Percentiles rank a stretch among this genome's conserved stretches.
These are phyloP conservation scores for Drosophila serrata DNA, from an alignment of 1,140 invertebrate genomes.

Conservation along the genomic window DNA sequence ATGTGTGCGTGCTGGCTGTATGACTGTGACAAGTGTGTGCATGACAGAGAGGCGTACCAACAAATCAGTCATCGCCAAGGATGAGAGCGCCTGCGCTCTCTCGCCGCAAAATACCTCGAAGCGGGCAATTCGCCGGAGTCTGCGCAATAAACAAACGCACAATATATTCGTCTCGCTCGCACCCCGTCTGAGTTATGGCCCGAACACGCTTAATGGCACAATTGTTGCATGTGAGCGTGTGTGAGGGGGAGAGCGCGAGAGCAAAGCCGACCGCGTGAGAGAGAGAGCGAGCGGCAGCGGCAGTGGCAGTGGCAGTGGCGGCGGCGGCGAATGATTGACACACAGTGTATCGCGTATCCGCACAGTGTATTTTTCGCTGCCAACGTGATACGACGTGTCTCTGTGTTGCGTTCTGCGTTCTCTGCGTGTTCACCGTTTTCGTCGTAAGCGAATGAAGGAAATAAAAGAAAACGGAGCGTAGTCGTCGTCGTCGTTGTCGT, in stretches of 20 bases:
- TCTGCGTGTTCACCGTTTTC: slow-evolving; percentile 54
- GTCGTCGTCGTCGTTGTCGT: slow-evolving; percentile 22
- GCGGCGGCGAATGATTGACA: slow-evolving; percentile 79
- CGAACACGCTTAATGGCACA: slow-evolving; percentile 78
- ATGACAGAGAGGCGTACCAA: slow-evolving; percentile 85
- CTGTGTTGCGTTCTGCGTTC: slow-evolving; percentile 52
- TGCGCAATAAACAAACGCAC: slow-evolving; percentile 34
- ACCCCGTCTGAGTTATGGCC: slow-evolving; percentile 62
- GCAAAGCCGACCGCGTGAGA: slow-evolving; percentile 4
- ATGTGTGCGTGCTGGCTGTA: neutral
- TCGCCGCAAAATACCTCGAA: slow-evolving; percentile 17
- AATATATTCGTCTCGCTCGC: slow-evolving; percentile 40
- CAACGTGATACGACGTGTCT: slow-evolving; percentile 85
- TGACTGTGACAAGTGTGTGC: slow-evolving; percentile 77
- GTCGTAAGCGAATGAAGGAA: slow-evolving; percentile 29
- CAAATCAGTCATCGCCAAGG: slow-evolving; percentile 81
- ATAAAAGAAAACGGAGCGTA: slow-evolving; percentile 31
- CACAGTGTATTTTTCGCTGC: slow-evolving; percentile 85
- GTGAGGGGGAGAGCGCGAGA: slow-evolving; percentile 33
- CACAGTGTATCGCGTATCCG: slow-evolving; percentile 28
- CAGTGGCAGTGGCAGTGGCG: slow-evolving; percentile 23
- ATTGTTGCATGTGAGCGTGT: slow-evolving; percentile 74
- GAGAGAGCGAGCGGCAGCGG: slow-evolving; percentile 31
- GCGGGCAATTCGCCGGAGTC: slow-evolving; percentile 49
- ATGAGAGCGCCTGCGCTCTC: slow-evolving; percentile 71